Evolutionary conservation across 2,888 invertebrate genomes (phyloP).

Genomic region (Scaptomyza flava): DNA sequence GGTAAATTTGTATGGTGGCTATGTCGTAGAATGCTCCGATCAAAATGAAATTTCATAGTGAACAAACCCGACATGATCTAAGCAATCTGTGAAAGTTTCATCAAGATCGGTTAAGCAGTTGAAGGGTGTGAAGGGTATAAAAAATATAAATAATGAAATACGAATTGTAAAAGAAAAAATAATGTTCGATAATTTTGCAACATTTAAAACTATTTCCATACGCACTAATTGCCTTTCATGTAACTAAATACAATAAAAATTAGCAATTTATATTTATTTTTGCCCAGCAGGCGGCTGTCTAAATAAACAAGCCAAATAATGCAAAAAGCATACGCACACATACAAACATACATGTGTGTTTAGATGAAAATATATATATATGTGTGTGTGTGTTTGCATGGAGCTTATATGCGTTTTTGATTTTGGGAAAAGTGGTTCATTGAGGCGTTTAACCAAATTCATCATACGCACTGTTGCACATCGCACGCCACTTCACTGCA

Average conservation of each 20-base stretch:
- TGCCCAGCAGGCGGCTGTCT: conserved; percentile 34
- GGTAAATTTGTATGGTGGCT: too few species aligned
- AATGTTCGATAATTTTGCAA: conserved; percentile 3
- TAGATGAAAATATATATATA: not conserved
- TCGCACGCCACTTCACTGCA: conserved; percentile 30
- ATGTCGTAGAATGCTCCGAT: too few species aligned
- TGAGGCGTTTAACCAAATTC: conserved; percentile 60
- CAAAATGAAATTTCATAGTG: too few species aligned
- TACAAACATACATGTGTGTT: not conserved
- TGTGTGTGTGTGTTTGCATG: not conserved
- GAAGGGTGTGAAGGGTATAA: too few species aligned
- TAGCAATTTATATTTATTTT: conserved; percentile 44
- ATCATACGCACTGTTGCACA: conserved; percentile 63
- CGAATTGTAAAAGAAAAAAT: not conserved
- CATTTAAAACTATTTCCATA: conserved; percentile 15
- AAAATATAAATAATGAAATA: conserved; percentile 16
- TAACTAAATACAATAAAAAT: conserved; percentile 44
- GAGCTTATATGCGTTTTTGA: conserved; percentile 5
- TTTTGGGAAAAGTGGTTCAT: conserved; percentile 27
- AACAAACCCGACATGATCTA: too few species aligned
- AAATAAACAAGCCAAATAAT: conserved; percentile 40
- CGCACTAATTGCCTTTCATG: conserved; percentile 50
- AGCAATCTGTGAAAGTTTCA: too few species aligned
- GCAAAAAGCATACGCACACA: conserved; percentile 4
- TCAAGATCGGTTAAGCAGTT: too few species aligned